These are phyloP conservation scores for Montipora sp. DNA, from an alignment of 64 coral and sea anemone genomes.

Conservation along the genomic window DNA sequence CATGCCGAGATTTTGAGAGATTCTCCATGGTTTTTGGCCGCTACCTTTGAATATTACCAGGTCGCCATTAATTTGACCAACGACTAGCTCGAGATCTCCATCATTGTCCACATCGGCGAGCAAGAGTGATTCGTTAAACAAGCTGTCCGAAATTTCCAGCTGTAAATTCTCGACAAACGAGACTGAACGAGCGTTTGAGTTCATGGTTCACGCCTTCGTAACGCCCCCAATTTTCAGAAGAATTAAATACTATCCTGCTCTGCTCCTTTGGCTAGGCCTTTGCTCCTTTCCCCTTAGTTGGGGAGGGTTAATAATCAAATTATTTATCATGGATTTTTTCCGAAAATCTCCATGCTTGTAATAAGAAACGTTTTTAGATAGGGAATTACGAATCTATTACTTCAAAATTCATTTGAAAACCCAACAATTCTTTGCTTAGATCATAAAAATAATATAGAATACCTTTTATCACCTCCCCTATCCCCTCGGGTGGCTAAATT, in stretches of 20 bases:
- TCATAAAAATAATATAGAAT: no score
- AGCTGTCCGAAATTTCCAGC: constrained; percentile 81
- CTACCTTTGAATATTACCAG: constrained; percentile 87
- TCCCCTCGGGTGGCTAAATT: no score
- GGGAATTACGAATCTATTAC: no score
- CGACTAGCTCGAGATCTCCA: constrained; percentile 71
- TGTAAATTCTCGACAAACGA: constrained; percentile 94
- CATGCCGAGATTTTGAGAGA: constrained; percentile 74
- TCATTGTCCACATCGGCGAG: constrained; percentile 95
- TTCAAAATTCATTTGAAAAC: no score
- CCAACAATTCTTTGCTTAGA: no score
- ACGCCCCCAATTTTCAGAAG: neutral
- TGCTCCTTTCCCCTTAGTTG: neutral
- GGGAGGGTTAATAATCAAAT: neutral
- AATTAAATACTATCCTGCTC: no score
- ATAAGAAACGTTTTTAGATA: no score
- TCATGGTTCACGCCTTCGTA: neutral
- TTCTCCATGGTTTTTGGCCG: constrained; percentile 69
- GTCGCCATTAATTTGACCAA: constrained; percentile 92
- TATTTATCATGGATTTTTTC: no score
- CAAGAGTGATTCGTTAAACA: constrained; percentile 75
- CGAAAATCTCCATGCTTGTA: no score
- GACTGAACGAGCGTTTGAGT: constrained; percentile 74
- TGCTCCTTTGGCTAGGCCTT: no score
- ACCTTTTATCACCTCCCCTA: no score